Evolutionary conservation across 2,797 vertebrate species (phyloP).

Genomic region (Neosalanx taihuensis): DNA sequence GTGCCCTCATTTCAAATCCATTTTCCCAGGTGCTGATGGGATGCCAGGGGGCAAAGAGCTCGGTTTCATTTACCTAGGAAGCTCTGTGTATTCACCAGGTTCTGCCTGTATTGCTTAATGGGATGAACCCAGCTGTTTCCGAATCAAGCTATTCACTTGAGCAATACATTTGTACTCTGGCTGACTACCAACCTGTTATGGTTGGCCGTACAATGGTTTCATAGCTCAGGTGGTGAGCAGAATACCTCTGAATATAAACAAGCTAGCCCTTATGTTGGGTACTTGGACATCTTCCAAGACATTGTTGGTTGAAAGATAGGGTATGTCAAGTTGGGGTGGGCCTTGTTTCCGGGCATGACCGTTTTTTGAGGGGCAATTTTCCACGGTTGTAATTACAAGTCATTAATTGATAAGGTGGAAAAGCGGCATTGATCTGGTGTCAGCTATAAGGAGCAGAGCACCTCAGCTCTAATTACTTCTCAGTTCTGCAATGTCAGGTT

Average conservation of each 20-base stretch:
- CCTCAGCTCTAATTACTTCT: conserved; percentile 69
- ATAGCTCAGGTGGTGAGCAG: conserved; percentile 60
- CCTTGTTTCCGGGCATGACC: conserved; percentile 32
- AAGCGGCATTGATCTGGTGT: conserved; percentile 80
- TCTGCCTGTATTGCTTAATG: conserved; percentile 64
- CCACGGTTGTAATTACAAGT: conserved; percentile 78
- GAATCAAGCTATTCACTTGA: conserved; percentile 35
- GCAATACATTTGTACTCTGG: conserved; percentile 70
- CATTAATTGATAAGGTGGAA: conserved; percentile 82
- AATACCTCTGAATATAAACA: conserved; percentile 53
- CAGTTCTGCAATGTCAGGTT: conserved; percentile 75
- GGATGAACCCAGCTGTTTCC: conserved; percentile 66
- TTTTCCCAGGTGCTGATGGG: conserved; percentile 72
- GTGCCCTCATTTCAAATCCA: conserved; percentile 66
- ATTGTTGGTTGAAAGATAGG: conserved; percentile 4
- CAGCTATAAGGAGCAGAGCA: conserved; percentile 53
- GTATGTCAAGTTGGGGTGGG: conserved; percentile 2
- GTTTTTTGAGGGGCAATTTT: conserved; percentile 69
- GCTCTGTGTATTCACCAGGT: conserved; percentile 49
- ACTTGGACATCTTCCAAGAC: conserved; percentile 12
- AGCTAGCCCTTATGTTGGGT: conserved; percentile 7
- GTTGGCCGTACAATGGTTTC: conserved; percentile 32
- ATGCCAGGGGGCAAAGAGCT: conserved; percentile 50
- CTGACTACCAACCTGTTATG: conserved; percentile 52
- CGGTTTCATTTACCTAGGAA: conserved; percentile 58